A percentile compares a stretch with the other conserved stretches of the same genome.
phyloP scores from a whole-genome alignment of 2,888 invertebrate species.

The Scaptomyza caliginosa region DNA sequence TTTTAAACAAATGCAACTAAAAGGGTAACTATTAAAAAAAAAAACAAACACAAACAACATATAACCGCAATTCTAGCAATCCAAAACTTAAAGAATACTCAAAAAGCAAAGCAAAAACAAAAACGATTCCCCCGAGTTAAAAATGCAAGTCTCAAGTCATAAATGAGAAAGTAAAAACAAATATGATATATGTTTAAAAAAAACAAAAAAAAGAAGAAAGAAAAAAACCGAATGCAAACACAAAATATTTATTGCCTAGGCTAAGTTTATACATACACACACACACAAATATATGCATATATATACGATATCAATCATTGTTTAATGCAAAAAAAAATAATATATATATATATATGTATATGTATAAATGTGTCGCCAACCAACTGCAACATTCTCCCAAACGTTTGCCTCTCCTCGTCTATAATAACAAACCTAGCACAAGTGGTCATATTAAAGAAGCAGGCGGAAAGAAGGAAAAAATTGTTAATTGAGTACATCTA shows the following conservation, averaged over 20 bases:
- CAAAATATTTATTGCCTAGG: constrained; percentile 69
- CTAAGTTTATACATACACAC: constrained; percentile 56
- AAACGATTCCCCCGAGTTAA: constrained; percentile 27
- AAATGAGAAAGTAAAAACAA: neutral
- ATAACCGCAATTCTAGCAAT: constrained; percentile 62
- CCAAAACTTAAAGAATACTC: constrained; percentile 52
- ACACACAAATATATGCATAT: constrained; percentile 21
- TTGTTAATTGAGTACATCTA: constrained; percentile 25
- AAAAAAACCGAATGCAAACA: constrained; percentile 9
- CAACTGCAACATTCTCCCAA: constrained; percentile 4
- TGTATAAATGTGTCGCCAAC: constrained; percentile 4
- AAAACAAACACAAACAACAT: constrained; percentile 29
- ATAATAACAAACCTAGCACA: constrained; percentile 34
- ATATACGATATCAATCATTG: constrained; percentile 18
- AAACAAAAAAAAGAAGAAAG: constrained; percentile 6
- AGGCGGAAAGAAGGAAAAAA: neutral
- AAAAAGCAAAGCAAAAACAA: constrained; percentile 10
- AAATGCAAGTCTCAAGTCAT: constrained; percentile 31
- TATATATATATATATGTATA: neutral
- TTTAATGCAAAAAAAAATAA: constrained; percentile 17
- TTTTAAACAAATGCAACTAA: constrained; percentile 43
- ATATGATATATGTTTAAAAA: neutral
- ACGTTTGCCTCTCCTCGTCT: neutral
- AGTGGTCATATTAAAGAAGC: constrained; percentile 32
- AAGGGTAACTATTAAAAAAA: constrained; percentile 43